These are phyloP conservation scores for Orientallactaga bullata DNA, from an alignment of 2,113 vertebrate species.

Conservation along the genomic window DNA sequence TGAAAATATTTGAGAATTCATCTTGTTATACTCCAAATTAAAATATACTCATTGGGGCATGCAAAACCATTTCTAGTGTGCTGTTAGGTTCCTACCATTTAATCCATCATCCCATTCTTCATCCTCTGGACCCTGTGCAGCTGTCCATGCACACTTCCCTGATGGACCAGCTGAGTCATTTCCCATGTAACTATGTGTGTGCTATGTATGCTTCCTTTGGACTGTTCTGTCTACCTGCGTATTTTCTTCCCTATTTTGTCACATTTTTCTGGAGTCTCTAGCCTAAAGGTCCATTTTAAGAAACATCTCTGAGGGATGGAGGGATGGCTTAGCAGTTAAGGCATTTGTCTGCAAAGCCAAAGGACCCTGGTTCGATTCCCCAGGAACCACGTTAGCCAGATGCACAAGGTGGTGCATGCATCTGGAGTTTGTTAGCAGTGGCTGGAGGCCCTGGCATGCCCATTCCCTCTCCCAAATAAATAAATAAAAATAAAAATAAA, in stretches of 20 bases:
- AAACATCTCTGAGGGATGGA: not conserved
- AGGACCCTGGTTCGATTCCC: no score
- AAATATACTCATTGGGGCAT: not conserved
- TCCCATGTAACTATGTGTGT: not conserved
- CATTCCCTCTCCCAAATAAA: no score
- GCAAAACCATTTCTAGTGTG: constrained; percentile 15
- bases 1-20: constrained; percentile 41
- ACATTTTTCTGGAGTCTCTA: not conserved
- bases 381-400: no score
- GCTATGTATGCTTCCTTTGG: not conserved
- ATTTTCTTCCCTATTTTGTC: not conserved
- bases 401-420: no score
- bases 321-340: no score
- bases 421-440: no score
- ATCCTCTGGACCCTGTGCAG: not conserved
- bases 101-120: not conserved
- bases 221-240: not conserved
- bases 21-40: not conserved
- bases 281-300: not conserved
- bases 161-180: not conserved
- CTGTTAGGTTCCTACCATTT: not conserved
- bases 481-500: no score
- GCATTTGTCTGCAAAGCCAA: no score
- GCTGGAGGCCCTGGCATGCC: no score
- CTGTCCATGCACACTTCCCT: not conserved